Percentiles rank a stretch among this genome's conserved stretches.
Evolutionary conservation across 2,888 invertebrate species (phyloP).

Genomic region (Eupithecia exiguata): DNA sequence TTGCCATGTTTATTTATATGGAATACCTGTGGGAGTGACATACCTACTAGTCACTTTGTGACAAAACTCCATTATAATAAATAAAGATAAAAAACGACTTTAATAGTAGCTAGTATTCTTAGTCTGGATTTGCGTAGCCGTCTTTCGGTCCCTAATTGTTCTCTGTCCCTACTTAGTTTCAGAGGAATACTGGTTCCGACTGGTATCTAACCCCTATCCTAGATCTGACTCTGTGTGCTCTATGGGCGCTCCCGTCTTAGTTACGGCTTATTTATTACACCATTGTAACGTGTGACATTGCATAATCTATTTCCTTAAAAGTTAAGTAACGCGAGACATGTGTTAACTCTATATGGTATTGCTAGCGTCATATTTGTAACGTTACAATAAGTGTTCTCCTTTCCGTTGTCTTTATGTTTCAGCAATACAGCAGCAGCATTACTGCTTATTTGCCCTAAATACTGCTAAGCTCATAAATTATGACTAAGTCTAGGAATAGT

Average conservation of each 20-base stretch:
- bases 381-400: neutral
- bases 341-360: constrained; percentile 55
- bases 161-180: too few relatives aligned
- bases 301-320: constrained; percentile 52
- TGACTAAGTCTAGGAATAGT: too few relatives aligned
- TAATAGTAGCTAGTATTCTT: too few relatives aligned
- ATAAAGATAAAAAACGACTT: too few relatives aligned
- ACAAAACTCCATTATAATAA: too few relatives aligned
- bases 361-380: neutral
- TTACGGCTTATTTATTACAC: constrained; percentile 52
- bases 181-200: neutral
- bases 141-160: too few relatives aligned
- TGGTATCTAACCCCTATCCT: neutral
- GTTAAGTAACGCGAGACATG: constrained; percentile 48
- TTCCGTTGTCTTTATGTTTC: neutral
- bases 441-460: too few relatives aligned
- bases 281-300: constrained; percentile 54
- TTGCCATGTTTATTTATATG: too few relatives aligned
- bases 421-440: neutral
- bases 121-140: too few relatives aligned
- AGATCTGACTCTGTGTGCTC: constrained; percentile 26
- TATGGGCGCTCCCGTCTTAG: constrained; percentile 58
- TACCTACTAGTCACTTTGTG: too few relatives aligned
- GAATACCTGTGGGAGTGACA: too few relatives aligned
- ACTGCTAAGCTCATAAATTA: too few relatives aligned